Percentiles rank a stretch among this genome's conserved stretches.
Conservation (phyloP, 2,888 invertebrate genomes). For the Athalia cordata region DNA sequence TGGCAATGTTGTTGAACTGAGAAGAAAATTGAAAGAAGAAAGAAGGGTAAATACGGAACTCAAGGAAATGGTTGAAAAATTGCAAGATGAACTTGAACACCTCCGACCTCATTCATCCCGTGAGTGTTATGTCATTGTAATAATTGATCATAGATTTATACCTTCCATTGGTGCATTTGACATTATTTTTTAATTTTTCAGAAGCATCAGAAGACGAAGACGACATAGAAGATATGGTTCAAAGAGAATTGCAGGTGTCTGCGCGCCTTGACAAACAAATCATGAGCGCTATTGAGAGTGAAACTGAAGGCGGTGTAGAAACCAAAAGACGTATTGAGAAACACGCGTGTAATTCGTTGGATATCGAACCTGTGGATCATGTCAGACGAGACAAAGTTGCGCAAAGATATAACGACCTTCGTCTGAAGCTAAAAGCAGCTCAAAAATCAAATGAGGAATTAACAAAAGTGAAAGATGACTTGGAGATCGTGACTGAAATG, state of each 20-base stretch:
- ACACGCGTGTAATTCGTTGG: slow-evolving; percentile 55
- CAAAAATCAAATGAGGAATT: slow-evolving; percentile 64
- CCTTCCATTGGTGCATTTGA: not conserved
- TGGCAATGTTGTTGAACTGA: slow-evolving; percentile 78
- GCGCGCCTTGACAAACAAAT: slow-evolving; percentile 78
- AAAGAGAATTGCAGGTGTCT: slow-evolving; percentile 78
- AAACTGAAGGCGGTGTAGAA: slow-evolving; percentile 58
- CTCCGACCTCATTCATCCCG: slow-evolving; percentile 55
- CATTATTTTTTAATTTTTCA: slow-evolving; percentile 19
- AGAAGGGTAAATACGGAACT: slow-evolving; percentile 72
- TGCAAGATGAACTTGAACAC: slow-evolving; percentile 61
- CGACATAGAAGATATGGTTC: slow-evolving; percentile 73
- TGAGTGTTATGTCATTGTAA: slow-evolving; percentile 45
- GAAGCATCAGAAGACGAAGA: slow-evolving; percentile 57
- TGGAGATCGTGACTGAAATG: slow-evolving; percentile 67
- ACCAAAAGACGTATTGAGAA: slow-evolving; percentile 49
- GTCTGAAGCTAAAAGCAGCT: slow-evolving; percentile 57
- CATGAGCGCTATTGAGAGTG: slow-evolving; percentile 76
- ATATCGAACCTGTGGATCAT: slow-evolving; percentile 55
- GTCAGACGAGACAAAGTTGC: slow-evolving; percentile 56
- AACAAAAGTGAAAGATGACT: slow-evolving; percentile 62
- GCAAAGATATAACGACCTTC: slow-evolving; percentile 56
- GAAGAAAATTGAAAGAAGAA: slow-evolving; percentile 77
- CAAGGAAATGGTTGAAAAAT: slow-evolving; percentile 68
- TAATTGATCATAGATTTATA: not conserved